phyloP scores from a whole-genome alignment of 2,888 invertebrate genomes.

The Seira musarum region DNA sequence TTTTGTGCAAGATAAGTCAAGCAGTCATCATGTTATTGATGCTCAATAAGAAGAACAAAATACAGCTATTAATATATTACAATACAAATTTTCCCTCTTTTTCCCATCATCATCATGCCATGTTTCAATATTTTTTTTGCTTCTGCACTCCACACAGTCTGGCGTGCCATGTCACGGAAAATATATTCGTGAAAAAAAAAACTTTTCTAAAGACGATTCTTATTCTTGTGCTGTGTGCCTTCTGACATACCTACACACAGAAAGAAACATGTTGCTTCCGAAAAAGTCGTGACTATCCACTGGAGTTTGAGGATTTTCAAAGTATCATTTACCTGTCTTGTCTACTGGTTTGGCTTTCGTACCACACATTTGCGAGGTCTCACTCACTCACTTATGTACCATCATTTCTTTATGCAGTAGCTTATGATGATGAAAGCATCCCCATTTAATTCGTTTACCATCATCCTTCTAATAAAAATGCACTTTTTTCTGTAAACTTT shows the following conservation, averaged over 20 bases:
- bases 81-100: not conserved
- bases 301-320: constrained; percentile 47
- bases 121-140: constrained; percentile 27
- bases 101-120: constrained; percentile 8
- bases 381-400: too few relatives aligned
- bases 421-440: constrained; percentile 28
- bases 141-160: constrained; percentile 42
- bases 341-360: constrained; percentile 22
- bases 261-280: constrained; percentile 47
- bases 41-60: constrained; percentile 11
- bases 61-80: constrained; percentile 42
- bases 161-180: constrained; percentile 50
- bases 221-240: too few relatives aligned
- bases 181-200: constrained; percentile 38
- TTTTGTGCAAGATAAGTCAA: constrained; percentile 47
- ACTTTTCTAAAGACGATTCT: constrained; percentile 20
- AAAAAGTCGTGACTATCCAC: constrained; percentile 63
- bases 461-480: not conserved
- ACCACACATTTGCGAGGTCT: too few relatives aligned
- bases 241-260: not conserved
- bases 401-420: constrained; percentile 41
- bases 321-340: constrained; percentile 59
- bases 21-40: constrained; percentile 51
- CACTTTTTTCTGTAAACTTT: constrained; percentile 27
- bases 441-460: too few relatives aligned